Base-by-base conservation (phyloP, 35 echinoderm and acorn worm species). In the Ptychodera flava region DNA sequence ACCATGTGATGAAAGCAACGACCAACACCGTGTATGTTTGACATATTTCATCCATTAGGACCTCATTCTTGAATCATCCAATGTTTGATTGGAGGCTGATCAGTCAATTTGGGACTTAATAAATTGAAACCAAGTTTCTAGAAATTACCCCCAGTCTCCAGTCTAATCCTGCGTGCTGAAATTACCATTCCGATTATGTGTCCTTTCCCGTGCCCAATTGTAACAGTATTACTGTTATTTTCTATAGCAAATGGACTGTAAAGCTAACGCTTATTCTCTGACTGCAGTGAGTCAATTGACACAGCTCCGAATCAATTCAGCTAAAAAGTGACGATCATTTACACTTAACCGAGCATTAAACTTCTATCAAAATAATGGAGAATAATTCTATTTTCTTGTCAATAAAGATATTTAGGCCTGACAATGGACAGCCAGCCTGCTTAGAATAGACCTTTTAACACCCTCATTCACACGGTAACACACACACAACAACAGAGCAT, bases 351-450 rank as follows among this genome's bases (percentile, higher is more conserved):
- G 22, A 64, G 45, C 45, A 64, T 64, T 64, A 64, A 64, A 64
- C 45, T 64, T 64, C 45, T 64, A 64, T 64, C 45, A 64, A 64
- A 64, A 64, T 64, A 64, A 64, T 64, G 45, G 22, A 64, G 6
- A 64, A 64, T 64, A 64, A 64, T 64, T 64, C 45, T 64, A 64
- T 64, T 64, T 64, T 64, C 45, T 64, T 64, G 45, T 64, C 45
- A 64, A 64, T 64, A 64, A 64, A 64, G 45, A 64, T 64, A 64
- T 64, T 64, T 64, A 64, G 22, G 45, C 45, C 45, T 64, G 45
- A 64, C 45, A 64, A 64, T 12, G 45, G 45, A 6, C 6, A 64
- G 45, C 22, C 6, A 64, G 6, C 45, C 45, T 64, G 45, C 45
- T 22, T 64, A 22, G 45, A 64, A 64, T 64, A 22, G 45, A 64